Conservation (phyloP, 2,113 vertebrate genomes). For the sheep (Ovis aries) region DNA sequence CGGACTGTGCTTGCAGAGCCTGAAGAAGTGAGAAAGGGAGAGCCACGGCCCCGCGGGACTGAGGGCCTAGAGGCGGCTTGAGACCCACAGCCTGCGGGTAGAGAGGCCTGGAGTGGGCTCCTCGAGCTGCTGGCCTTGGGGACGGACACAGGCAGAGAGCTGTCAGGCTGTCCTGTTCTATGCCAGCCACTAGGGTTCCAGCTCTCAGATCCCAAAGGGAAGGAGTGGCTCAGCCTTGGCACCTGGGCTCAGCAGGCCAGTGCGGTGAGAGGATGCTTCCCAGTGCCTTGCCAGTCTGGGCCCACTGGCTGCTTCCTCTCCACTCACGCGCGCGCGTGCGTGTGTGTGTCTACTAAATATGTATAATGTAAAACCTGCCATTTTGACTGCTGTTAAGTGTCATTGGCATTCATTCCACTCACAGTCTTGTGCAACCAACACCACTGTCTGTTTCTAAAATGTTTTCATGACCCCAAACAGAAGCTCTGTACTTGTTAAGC, state of each 20-base stretch:
- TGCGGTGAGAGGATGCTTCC: neutral
- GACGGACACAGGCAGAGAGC: neutral
- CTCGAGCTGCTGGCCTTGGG: neutral
- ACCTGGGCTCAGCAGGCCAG: neutral
- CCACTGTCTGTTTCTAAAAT: neutral
- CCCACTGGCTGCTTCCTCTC: neutral
- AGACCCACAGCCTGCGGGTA: neutral
- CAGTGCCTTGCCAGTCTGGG: neutral
- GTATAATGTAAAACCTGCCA: neutral
- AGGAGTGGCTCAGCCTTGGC: neutral
- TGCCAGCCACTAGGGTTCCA: no score
- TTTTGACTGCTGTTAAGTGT: neutral
- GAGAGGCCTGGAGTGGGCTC: neutral
- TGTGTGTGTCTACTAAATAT: neutral
- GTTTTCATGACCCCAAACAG: neutral
- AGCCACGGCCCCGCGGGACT: neutral
- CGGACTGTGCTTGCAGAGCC: neutral
- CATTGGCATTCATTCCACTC: neutral
- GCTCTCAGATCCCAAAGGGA: neutral
- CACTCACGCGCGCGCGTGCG: accelerated
- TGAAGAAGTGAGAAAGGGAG: neutral
- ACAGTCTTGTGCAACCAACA: neutral
- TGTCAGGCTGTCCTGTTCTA: neutral
- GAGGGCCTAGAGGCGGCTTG: neutral
- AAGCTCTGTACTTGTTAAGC: neutral